Evolutionary conservation across 2,888 invertebrate species (phyloP).

Genomic region (Periphyllus acericola): DNA sequence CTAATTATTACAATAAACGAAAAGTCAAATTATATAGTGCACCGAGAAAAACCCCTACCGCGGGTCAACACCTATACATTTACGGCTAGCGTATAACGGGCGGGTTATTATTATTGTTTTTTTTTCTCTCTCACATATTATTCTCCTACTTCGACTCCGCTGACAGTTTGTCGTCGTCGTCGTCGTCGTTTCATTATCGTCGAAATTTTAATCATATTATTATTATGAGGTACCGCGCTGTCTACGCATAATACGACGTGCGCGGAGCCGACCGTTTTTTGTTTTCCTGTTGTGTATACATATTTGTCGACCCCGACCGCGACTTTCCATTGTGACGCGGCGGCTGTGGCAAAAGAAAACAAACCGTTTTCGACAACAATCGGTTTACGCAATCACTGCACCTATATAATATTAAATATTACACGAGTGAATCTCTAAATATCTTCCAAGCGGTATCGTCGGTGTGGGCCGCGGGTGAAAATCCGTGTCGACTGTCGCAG

Average conservation of each 20-base stretch:
- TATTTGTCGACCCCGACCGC: background rate
- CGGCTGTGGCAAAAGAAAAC: background rate
- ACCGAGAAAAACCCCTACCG: slow-evolving; percentile 49
- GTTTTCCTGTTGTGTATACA: background rate
- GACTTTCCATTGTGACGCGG: slow-evolving; percentile 22
- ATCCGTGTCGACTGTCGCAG: background rate
- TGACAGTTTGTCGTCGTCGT: background rate
- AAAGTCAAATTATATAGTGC: slow-evolving; percentile 59
- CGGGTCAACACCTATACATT: slow-evolving; percentile 47
- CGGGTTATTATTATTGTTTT: background rate
- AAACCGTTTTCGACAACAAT: slow-evolving; percentile 38
- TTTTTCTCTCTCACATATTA: background rate
- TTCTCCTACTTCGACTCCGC: background rate
- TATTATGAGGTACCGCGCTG: background rate
- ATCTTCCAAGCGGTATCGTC: background rate
- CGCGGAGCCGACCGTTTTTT: background rate
- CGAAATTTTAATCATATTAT: slow-evolving; percentile 6
- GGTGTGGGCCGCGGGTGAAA: background rate
- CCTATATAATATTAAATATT: background rate
- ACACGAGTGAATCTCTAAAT: background rate
- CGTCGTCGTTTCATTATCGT: background rate
- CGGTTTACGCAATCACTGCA: slow-evolving; percentile 2
- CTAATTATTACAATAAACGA: slow-evolving; percentile 58
- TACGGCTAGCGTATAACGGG: background rate
- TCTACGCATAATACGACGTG: too few species aligned